Evolutionary conservation across 1,140 invertebrate genomes (phyloP).

Genomic region (Cotesia vestalis): DNA sequence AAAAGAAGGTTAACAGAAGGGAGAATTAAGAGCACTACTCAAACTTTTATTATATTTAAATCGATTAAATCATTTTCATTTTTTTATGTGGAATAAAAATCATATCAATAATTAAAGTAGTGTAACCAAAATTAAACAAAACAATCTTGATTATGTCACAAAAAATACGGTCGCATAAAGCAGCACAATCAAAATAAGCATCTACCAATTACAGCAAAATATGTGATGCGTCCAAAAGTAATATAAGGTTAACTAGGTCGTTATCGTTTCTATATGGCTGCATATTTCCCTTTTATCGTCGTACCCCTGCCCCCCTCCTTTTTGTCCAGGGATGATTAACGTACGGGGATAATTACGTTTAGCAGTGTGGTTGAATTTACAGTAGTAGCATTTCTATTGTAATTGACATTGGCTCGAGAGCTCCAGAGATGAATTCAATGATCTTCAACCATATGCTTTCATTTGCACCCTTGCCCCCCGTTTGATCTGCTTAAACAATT

Average conservation of each 20-base stretch:
- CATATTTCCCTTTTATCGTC: background rate
- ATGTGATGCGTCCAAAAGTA: background rate
- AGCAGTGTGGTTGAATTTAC: conserved; percentile 15
- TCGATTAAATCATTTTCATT: too few species aligned
- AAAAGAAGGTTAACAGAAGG: too few species aligned
- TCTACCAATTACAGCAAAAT: background rate
- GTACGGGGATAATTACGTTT: conserved; percentile 39
- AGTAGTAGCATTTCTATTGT: conserved; percentile 12
- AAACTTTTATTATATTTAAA: too few species aligned
- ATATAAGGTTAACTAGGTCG: conserved; percentile 39
- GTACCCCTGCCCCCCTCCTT: background rate
- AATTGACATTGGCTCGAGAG: conserved; percentile 19
- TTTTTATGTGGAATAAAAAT: too few species aligned
- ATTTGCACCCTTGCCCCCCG: background rate
- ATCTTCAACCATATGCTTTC: conserved; percentile 13
- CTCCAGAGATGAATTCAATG: conserved; percentile 2
- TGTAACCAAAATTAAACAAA: too few species aligned
- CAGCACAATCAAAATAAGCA: background rate
- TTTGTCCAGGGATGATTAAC: conserved; percentile 28
- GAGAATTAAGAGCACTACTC: too few species aligned
- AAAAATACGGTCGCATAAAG: background rate
- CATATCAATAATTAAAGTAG: too few species aligned
- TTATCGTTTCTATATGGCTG: conserved; percentile 32
- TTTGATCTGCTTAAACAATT: conserved; percentile 8
- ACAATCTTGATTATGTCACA: too few species aligned